Conservation (phyloP, 1,140 invertebrate genomes). For the Heterodera schachtii region DNA sequence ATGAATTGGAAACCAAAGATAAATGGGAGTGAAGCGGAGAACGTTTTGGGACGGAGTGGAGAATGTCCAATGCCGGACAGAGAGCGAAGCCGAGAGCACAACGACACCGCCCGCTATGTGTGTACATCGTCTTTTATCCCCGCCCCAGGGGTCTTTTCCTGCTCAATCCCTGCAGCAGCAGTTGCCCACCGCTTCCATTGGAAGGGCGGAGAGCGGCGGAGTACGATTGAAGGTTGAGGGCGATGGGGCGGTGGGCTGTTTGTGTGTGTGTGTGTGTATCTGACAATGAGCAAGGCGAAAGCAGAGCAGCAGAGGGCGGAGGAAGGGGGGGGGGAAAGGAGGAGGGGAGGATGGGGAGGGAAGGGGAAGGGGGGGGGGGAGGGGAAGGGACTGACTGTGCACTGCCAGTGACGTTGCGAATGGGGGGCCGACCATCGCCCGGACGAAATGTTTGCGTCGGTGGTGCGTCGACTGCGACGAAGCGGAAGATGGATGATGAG, state of each 20-base stretch:
- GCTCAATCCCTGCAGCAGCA: not conserved
- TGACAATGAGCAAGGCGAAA: not conserved
- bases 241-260: conserved; percentile 7
- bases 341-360: not conserved
- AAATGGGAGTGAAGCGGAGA: not conserved
- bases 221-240: conserved; percentile 4
- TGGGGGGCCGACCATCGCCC: not conserved
- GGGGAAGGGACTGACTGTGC: not conserved
- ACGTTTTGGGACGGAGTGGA: not conserved
- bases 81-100: not conserved
- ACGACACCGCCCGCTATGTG: not conserved
- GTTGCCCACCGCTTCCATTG: not conserved
- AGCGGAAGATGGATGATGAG: conserved; percentile 7
- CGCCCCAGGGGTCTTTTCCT: not conserved
- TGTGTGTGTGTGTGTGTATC: not conserved
- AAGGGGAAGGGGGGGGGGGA: not conserved
- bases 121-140: not conserved
- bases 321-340: not conserved
- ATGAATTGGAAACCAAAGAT: not conserved
- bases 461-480: conserved; percentile 25
- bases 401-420: conserved; percentile 28
- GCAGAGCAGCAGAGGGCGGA: not conserved
- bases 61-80: not conserved
- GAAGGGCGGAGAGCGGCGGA: not conserved
- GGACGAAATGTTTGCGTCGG: conserved; percentile 26